Evolutionary conservation across 2,888 invertebrate species (phyloP), one percentile per base, ranked within the genome.

Genomic region (Dicranocentrus wangi): DNA sequence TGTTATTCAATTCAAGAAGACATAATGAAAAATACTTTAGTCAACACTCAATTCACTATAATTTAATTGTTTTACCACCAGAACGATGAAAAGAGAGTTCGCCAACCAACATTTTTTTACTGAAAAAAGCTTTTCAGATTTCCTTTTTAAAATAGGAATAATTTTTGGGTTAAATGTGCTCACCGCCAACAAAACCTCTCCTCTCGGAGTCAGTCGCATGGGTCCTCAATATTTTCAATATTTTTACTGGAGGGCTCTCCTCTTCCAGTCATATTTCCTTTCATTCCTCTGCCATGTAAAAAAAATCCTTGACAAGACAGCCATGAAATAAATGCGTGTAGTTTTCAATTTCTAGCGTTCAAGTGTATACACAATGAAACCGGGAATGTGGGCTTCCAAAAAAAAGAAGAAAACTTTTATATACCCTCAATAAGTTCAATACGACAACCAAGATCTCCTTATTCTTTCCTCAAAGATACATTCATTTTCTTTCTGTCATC

Each of bases 241-340:
- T 39, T 13, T 13, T 13, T 39, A 39, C 13, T 39, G 39, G 5
- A 8, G 39, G 13, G 39, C 39, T 39, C 13, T 13, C 39, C 5
- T 8, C 39, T 39, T 39, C n/a, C n/a, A 51, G 7, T 17, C n/a
- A 21, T n/a, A 58, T 58, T 58, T 13, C 58, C 7, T 58, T 23
- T 21, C 58, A 21, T 58, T 2, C 7, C n/a, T 51, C 10, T 51
- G 39, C 39, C 39, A 39, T 39, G 39, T 39, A 39, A 39, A 5
- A n/a, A 51, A 51, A 51, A n/a, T 51, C 51, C 51, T 51, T 51
- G 51, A 51, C 51, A 51, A 17, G 51, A 51, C 10, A 51, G 3
- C 17, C 51, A 51, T 51, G 51, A 51, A 51, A 51, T n/a, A 51
- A 17, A 51, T 17, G 51, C 51, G 51, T 17, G 51, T 51, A 51